Conservation (phyloP, 2,797 vertebrate species). For the Huso huso region DNA sequence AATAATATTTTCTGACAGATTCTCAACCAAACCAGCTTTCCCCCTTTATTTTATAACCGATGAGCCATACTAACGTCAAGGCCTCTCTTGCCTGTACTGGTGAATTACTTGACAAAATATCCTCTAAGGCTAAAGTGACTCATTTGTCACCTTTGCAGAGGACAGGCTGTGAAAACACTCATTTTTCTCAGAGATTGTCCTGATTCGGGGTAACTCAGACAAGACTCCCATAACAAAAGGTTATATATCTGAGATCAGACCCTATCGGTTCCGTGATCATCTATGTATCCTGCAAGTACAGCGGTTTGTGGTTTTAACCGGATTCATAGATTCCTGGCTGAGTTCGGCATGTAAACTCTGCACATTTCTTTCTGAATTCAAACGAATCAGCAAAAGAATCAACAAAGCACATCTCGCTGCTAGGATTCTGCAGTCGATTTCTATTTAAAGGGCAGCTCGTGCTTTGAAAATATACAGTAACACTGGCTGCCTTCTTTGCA, state of each 20-base stretch:
- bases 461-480: too few species aligned
- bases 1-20: conserved; percentile 8
- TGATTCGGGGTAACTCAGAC: background rate
- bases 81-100: background rate
- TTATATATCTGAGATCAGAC: background rate
- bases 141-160: conserved; percentile 1
- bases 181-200: background rate
- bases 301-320: background rate
- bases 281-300: background rate
- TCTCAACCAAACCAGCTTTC: background rate
- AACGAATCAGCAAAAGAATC: too few species aligned
- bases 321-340: background rate
- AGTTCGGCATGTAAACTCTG: too few species aligned
- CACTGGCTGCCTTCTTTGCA: too few species aligned
- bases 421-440: too few species aligned
- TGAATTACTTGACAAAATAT: background rate
- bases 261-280: background rate
- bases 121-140: background rate
- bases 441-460: too few species aligned
- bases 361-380: too few species aligned
- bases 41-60: background rate
- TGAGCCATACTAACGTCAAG: background rate
- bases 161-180: background rate
- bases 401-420: too few species aligned
- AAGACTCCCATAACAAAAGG: background rate